These are phyloP conservation scores for Luperina testacea DNA, from an alignment of 2,888 invertebrate genomes.

Conservation along the genomic window DNA sequence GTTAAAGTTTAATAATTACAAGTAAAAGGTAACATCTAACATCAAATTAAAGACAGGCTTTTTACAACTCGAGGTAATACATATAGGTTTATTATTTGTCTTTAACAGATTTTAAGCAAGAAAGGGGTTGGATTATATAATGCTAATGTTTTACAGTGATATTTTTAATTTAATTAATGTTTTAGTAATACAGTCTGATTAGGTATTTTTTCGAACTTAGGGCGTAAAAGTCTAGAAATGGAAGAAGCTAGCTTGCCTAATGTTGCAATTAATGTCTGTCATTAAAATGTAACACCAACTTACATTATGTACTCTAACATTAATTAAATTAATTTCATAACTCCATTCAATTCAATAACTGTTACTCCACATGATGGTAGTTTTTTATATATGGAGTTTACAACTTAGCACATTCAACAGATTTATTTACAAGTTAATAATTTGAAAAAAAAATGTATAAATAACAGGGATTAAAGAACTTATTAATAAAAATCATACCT, in stretches of 20 bases:
- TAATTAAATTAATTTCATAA: constrained; percentile 54
- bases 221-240: constrained; percentile 22
- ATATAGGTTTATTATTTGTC: constrained; percentile 21
- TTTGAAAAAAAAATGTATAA: constrained; percentile 11
- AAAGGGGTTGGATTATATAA: constrained; percentile 13
- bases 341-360: constrained; percentile 1
- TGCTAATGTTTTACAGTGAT: constrained; percentile 18
- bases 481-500: constrained; percentile 46
- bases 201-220: constrained; percentile 31
- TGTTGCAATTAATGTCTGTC: constrained; percentile 26
- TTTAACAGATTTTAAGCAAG: constrained; percentile 37
- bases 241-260: constrained; percentile 63
- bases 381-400: constrained; percentile 12
- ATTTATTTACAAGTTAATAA: constrained; percentile 55
- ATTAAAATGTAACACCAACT: constrained; percentile 40
- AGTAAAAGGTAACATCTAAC: constrained; percentile 45
- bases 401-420: constrained; percentile 20
- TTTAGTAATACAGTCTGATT: constrained; percentile 45
- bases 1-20: constrained; percentile 39
- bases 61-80: constrained; percentile 48
- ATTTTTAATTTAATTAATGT: constrained; percentile 59
- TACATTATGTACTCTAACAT: constrained; percentile 52
- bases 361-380: constrained; percentile 14
- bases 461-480: neutral
- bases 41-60: constrained; percentile 53